Conservation (phyloP, 2,113 vertebrate species). For the Protobothrops flavoviridis region DNA sequence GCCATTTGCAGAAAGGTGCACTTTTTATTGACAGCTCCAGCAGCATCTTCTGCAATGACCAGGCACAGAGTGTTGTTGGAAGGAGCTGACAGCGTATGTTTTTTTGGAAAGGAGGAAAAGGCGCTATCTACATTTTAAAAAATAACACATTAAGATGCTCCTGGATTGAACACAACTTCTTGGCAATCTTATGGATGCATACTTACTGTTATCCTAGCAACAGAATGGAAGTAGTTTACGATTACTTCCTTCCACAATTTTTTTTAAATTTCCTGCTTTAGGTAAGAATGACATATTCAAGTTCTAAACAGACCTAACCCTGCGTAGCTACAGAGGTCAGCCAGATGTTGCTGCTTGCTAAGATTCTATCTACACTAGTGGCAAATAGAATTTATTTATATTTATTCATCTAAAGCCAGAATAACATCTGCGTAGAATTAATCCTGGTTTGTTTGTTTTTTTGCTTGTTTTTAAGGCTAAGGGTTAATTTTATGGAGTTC, state of each 20-base stretch:
- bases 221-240: background rate
- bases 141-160: background rate
- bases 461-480: background rate
- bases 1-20: slow-evolving; percentile 36
- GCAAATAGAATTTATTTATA: background rate
- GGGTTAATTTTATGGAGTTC: background rate
- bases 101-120: background rate
- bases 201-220: background rate
- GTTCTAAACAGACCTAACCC: background rate
- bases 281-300: background rate
- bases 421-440: background rate
- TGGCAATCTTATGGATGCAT: background rate
- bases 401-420: background rate
- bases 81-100: background rate
- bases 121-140: background rate
- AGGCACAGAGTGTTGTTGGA: background rate
- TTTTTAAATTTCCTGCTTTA: background rate
- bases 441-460: background rate
- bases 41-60: slow-evolving; percentile 24
- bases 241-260: background rate
- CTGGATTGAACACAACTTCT: background rate
- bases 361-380: background rate
- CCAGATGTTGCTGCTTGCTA: background rate
- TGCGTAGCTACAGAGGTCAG: background rate
- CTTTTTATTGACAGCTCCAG: slow-evolving; percentile 63